Percentiles rank a stretch among this genome's conserved stretches.
Conservation (phyloP, 2,113 vertebrate genomes). For the Hymenochirus boettgeri region DNA sequence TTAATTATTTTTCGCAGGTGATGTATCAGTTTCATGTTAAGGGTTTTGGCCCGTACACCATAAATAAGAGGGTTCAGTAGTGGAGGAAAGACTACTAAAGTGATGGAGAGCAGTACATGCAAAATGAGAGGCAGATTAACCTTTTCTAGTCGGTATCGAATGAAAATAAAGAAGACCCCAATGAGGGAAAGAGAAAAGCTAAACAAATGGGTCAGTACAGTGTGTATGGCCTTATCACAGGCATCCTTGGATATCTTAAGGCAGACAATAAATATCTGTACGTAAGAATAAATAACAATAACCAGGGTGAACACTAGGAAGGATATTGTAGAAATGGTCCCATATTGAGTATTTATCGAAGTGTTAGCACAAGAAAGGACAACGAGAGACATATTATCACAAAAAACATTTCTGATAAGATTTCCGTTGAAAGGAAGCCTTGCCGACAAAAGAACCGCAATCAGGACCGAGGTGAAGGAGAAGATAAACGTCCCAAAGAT, state of each 20-base stretch:
- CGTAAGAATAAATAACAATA: not conserved
- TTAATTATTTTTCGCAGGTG: not conserved
- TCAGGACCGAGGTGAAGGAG: not conserved
- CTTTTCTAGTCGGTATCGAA: conserved; percentile 1
- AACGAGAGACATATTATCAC: conserved; percentile 15
- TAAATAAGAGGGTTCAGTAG: conserved; percentile 13
- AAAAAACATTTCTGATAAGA: not conserved
- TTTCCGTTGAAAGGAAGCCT: not conserved
- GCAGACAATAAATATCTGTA: not conserved
- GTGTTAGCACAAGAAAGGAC: not conserved
- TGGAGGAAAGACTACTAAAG: not conserved
- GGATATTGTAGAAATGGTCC: not conserved
- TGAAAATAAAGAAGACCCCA: conserved; percentile 2
- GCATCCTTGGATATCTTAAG: conserved; percentile 5
- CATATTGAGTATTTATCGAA: not conserved
- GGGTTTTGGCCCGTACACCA: conserved; percentile 8
- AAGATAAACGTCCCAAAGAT: not conserved
- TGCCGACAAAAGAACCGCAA: not conserved
- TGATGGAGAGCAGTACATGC: too few relatives aligned
- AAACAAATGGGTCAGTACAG: conserved; percentile 6
- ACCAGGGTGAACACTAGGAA: not conserved
- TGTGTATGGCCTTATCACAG: conserved; percentile 3
- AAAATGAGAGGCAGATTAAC: not conserved
- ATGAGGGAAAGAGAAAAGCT: not conserved
- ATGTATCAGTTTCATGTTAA: not conserved